Evolutionary conservation across 1,140 invertebrate species (phyloP).

Genomic region (Matsumurasca onukii): DNA sequence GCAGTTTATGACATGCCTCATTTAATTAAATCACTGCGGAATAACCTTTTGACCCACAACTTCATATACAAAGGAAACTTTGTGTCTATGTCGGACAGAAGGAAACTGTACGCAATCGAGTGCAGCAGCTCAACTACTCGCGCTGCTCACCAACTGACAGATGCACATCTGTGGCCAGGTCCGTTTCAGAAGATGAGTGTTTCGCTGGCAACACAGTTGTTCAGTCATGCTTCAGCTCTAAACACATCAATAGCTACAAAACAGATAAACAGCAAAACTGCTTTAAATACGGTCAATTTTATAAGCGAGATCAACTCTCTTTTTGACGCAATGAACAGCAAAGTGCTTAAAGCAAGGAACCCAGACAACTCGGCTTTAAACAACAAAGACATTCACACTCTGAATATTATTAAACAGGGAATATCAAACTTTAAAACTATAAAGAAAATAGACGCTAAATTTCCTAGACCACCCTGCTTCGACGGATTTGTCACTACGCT

Average conservation of each 20-base stretch:
- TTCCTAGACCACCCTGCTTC: background rate
- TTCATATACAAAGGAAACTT: background rate
- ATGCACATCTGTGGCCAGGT: constrained; percentile 1
- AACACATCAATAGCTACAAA: background rate
- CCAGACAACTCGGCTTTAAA: background rate
- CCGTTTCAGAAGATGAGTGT: constrained; percentile 13
- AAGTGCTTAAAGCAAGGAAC: background rate
- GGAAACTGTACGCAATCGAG: background rate
- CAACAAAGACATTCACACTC: background rate
- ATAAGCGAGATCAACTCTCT: constrained; percentile 11
- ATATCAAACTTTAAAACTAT: background rate
- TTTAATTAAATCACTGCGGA: background rate
- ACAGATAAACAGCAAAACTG: background rate
- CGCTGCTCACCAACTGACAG: constrained; percentile 10
- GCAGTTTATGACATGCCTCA: constrained; percentile 12
- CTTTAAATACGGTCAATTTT: constrained; percentile 2
- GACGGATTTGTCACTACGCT: background rate
- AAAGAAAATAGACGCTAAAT: background rate
- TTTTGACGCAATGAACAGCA: constrained; percentile 7
- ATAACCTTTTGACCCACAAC: constrained; percentile 1
- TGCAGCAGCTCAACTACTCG: background rate
- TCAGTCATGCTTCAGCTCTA: background rate
- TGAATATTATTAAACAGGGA: background rate
- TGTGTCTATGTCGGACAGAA: background rate
- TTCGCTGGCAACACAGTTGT: background rate